Base-by-base conservation (phyloP, 2,113 vertebrate genomes). In the Myotis lucifugus region DNA sequence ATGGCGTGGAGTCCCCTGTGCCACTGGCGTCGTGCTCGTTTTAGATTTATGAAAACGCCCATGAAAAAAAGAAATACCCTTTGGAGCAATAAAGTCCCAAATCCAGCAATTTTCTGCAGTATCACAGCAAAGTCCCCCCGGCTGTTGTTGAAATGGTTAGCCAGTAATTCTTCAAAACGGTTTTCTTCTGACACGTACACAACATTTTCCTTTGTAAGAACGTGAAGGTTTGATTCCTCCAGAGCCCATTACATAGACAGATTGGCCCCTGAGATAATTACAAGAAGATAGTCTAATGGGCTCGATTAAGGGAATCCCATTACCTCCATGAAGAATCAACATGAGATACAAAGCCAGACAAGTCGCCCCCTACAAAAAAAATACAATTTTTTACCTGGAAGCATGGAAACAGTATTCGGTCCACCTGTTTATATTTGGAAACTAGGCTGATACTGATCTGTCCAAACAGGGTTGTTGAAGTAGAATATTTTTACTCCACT, bases 301-400 rank as follows among this genome's bases (percentile, higher is more conserved):
- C 52, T 66, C 73, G 19, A 94, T 95, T 96, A 97, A 95, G 83
- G 73, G 85, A 97, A 97, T 95, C 94, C 91, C 93, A 82, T 96
- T 95, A 95, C 85, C 69, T 96, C n/a, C 37, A 2, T 81, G 92
- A 96, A 96, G 90, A 95, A 93, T 94, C 83, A 61, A 64, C 37
- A 19, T 48, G 37, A 94, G 74, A 25, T 83, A 2, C 61, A n/a
- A 50, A 74, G 66, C 77, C 72, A 87, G 42, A 9, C 27, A 54
- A 89, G 73, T 70, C 21, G 72, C 12, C 42, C 46, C 52, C 29
- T 23, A 50, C 29, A 40, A 34, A 79, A 50, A 67, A 69, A 40
- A 12, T 40, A 34, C 4, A 42, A 6, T 52, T 37, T 89, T 66
- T 88, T 82, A 72, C 29, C 73, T 73, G 56, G 77, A 85, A 96